Evolutionary conservation across 2,888 invertebrate genomes (phyloP), one percentile per base, ranked within the genome.

Genomic region (Standfussiana lucernea): DNA sequence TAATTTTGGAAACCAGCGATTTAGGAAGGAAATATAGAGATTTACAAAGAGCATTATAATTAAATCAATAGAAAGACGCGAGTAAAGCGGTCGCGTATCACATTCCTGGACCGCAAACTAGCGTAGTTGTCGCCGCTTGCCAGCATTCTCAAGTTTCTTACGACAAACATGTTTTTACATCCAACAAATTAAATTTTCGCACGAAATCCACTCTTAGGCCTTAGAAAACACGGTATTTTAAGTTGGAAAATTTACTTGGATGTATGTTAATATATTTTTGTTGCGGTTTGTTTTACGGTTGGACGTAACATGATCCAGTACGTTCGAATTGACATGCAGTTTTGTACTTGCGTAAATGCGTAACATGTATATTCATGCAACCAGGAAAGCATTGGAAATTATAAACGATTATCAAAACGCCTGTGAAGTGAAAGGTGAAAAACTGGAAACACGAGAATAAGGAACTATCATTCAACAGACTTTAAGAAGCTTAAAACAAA

Each of bases 101-200:
- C 85, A 92, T 93, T 91, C 86, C 90, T 81, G 90, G 89, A 93
- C 94, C 94, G 91, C 94, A 93, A 91, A 91, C 90, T 90, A 87
- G 90, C 88, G 89, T 88, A 90, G 89, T 90, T 90, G 91, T 89
- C 88, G 89, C 89, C 90, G 91, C 89, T 92, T 91, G 89, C 93
- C 88, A 88, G 85, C 89, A 90, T 92, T 94, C 93, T 95, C 93
- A 88, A 88, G 88, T 95, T 94, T 93, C 94, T 76, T 81, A 84
- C 89, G 82, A 75, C 89, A 86, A 87, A 84, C 89, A 82, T 80
- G 85, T 89, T 90, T 89, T 90, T 90, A 88, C 87, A 82, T 69
- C 74, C 72, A 86, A 89, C 85, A 61, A 89, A 89, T 89, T 80
- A 79, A 40, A 78, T 87, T 84, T 86, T 62, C 76, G 75, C 80